Base-by-base conservation (phyloP, 2,797 vertebrate species). In the Acropternis orthonyx region DNA sequence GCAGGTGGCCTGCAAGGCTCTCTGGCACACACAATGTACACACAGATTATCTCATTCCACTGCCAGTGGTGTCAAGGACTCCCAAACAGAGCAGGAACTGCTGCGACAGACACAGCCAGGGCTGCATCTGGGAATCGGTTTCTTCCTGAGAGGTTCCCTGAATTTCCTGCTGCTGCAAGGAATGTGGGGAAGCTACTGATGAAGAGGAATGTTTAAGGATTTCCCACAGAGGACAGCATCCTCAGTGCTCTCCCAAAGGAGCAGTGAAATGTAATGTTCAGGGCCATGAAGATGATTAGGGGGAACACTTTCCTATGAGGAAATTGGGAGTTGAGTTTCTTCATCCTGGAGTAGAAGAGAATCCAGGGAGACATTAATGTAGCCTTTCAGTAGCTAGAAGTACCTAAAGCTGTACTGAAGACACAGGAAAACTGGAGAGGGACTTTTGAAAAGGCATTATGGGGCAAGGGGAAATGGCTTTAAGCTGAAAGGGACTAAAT, bases 221-320 rank as follows among this genome's bases (percentile, higher is more conserved):
- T 4, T n/a, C 34, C 44, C 48, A 0, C 1, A 5, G 26, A 54
- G 10, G 19, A 43, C 16, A 61, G 6, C 18, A 46, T 20, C 46
- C 55, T 69, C 63, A 39, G 12, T 37, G 16, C 7, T 7, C 4
- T 68, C 32, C 34, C 28, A 32, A 6, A 77, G 26, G 37, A 67
- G 13, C 27, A 21, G 22, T 10, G 51, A 72, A 18, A 28, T 1
- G 2, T 12, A 36, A 16, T 46, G 19, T 41, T 34, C 49, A 39
- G 18, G 46, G 5, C 5, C 5, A 65, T 6, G 4, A 11, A 36
- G 7, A 26, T 52, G 10, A 28, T 23, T 9, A 9, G 55, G 84
- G 12, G 18, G 15, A 84, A 10, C 8, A 12, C 3, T 72, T 27
- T 66, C 6, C 44, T 46, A 0, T 7, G 22, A 84, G 30, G 26